These are phyloP conservation scores for Phodopus roborovskii DNA, from an alignment of 2,113 vertebrate genomes.

Conservation along the genomic window DNA sequence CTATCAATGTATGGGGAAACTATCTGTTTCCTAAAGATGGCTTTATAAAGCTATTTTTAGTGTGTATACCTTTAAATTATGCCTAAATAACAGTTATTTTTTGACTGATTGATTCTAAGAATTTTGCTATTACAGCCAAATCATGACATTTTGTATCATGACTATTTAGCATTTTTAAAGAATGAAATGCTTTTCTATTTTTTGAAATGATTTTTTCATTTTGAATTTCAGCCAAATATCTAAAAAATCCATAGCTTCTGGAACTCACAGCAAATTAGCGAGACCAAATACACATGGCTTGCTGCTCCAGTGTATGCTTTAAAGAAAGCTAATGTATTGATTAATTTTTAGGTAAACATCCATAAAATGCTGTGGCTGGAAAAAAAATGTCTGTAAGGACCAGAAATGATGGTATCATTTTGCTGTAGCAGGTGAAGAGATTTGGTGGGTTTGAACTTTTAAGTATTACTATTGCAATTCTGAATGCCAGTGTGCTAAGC, in stretches of 20 bases:
- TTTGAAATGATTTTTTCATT: constrained; percentile 78
- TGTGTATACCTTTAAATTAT: constrained; percentile 78
- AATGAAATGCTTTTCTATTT: constrained; percentile 81
- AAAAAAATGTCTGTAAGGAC: constrained; percentile 79
- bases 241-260: constrained; percentile 74
- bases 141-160: constrained; percentile 83
- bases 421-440: constrained; percentile 63
- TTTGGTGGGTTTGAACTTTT: constrained; percentile 70
- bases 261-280: constrained; percentile 75
- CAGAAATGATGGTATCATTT: constrained; percentile 81
- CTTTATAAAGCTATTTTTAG: constrained; percentile 78
- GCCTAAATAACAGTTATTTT: constrained; percentile 80
- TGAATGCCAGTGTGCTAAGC: constrained; percentile 70
- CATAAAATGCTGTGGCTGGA: constrained; percentile 77
- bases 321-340: constrained; percentile 82
- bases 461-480: constrained; percentile 63
- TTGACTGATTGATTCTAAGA: constrained; percentile 83
- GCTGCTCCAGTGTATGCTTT: constrained; percentile 69
- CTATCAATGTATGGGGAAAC: constrained; percentile 54
- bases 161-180: constrained; percentile 83
- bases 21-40: constrained; percentile 60
- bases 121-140: constrained; percentile 83
- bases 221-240: constrained; percentile 73
- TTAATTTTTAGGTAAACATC: constrained; percentile 78
- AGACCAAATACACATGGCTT: constrained; percentile 75